Conservation (phyloP, 1,140 invertebrate genomes). For the Cyclargus thomasi region DNA sequence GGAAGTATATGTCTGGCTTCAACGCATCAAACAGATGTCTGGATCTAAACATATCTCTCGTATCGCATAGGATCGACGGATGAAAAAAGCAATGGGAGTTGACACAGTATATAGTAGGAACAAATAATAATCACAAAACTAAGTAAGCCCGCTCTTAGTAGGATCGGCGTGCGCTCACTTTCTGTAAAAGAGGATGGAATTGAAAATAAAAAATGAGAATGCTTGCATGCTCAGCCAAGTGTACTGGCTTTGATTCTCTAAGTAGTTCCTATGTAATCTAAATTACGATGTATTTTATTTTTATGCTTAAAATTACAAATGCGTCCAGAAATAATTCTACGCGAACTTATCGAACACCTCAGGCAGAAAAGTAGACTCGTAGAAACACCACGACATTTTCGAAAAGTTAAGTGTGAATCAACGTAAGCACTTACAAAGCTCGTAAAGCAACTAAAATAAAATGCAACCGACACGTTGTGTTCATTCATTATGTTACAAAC, state of each 20-base stretch:
- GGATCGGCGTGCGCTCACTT: background rate
- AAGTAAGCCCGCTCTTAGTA: background rate
- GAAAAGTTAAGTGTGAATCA: background rate
- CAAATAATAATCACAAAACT: background rate
- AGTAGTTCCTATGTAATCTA: background rate
- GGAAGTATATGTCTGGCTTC: background rate
- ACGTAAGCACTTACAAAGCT: slow-evolving; percentile 8
- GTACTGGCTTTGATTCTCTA: slow-evolving; percentile 5
- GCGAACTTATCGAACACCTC: slow-evolving; percentile 3
- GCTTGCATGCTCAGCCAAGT: slow-evolving; percentile 8
- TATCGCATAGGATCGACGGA: background rate
- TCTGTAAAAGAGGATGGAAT: slow-evolving; percentile 6
- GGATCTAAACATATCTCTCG: no score
- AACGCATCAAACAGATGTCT: background rate
- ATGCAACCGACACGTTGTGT: background rate
- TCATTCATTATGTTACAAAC: background rate
- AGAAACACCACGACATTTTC: background rate
- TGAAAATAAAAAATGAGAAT: slow-evolving; percentile 16
- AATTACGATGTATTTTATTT: background rate
- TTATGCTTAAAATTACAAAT: background rate
- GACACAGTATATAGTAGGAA: background rate
- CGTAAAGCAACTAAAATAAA: slow-evolving; percentile 7
- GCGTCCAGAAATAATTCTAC: background rate
- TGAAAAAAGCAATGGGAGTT: background rate
- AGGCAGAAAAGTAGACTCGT: background rate